Evolutionary conservation across 1,140 invertebrate genomes (phyloP).

Genomic region (Diprion similis): DNA sequence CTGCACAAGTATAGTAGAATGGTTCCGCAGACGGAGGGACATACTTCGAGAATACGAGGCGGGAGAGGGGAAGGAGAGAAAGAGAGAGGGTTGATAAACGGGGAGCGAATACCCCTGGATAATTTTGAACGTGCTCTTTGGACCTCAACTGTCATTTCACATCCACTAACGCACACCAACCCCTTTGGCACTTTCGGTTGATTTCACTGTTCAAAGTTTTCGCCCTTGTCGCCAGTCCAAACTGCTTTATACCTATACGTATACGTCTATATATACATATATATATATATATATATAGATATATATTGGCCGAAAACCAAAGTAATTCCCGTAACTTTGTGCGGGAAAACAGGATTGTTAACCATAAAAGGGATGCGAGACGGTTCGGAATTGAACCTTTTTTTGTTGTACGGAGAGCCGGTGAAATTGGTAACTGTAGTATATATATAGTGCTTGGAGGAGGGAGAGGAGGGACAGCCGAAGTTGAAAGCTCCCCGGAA

Average conservation of each 20-base stretch:
- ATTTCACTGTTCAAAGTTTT: not conserved
- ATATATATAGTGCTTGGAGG: too few relatives aligned
- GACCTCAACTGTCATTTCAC: not conserved
- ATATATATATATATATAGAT: too few relatives aligned
- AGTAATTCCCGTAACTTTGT: not conserved
- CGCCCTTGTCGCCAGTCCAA: not conserved
- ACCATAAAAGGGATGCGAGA: not conserved
- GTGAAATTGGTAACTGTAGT: not conserved
- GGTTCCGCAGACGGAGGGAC: too few relatives aligned
- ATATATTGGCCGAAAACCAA: not conserved
- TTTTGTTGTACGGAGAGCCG: not conserved
- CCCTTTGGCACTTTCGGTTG: not conserved
- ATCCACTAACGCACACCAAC: not conserved
- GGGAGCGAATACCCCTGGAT: not conserved
- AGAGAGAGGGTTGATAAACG: not conserved
- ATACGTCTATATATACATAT: too few relatives aligned
- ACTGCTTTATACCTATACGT: too few relatives aligned
- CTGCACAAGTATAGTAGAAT: too few relatives aligned
- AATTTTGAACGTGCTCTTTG: not conserved
- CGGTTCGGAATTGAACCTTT: not conserved
- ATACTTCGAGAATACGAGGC: too few relatives aligned
- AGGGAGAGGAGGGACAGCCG: not conserved
- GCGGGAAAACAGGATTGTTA: not conserved
- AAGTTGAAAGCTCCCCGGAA: not conserved
- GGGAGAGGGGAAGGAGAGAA: too few relatives aligned